phyloP scores from a whole-genome alignment of 2,888 invertebrate genomes.

The Hyposoter dolosus region DNA sequence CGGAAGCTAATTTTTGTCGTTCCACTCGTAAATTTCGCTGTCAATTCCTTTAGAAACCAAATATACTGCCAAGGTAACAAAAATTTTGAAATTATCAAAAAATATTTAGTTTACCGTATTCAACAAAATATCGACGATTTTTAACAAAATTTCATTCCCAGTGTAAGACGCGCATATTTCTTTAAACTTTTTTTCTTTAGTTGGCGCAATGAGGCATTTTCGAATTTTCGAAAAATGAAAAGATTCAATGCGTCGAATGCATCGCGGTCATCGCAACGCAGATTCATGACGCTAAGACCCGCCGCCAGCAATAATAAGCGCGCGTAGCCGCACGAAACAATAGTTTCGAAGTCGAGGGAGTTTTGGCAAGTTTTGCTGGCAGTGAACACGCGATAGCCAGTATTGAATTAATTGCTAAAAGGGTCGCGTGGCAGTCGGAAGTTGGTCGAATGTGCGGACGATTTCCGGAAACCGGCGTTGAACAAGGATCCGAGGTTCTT shows the following conservation, averaged over 20 bases:
- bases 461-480: constrained; percentile 73
- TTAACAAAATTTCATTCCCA: too few relatives aligned
- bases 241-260: not conserved
- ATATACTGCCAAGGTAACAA: too few relatives aligned
- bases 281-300: not conserved
- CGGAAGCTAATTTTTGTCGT: too few relatives aligned
- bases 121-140: too few relatives aligned
- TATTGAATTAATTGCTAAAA: constrained; percentile 84
- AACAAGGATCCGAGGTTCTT: constrained; percentile 33
- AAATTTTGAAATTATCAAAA: too few relatives aligned
- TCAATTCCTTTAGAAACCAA: too few relatives aligned
- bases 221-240: not conserved
- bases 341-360: constrained; percentile 1
- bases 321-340: not conserved
- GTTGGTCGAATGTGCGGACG: constrained; percentile 76
- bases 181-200: too few relatives aligned
- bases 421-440: constrained; percentile 76
- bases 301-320: not conserved
- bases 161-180: not conserved
- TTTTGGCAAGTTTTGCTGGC: constrained; percentile 39
- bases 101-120: too few relatives aligned
- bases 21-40: too few relatives aligned
- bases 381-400: constrained; percentile 57
- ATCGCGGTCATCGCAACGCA: not conserved
- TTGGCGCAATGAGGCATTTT: not conserved